These are phyloP conservation scores for Hydrozoanthus gracilis DNA, from an alignment of 92 coral and sea anemone species.

Conservation along the genomic window DNA sequence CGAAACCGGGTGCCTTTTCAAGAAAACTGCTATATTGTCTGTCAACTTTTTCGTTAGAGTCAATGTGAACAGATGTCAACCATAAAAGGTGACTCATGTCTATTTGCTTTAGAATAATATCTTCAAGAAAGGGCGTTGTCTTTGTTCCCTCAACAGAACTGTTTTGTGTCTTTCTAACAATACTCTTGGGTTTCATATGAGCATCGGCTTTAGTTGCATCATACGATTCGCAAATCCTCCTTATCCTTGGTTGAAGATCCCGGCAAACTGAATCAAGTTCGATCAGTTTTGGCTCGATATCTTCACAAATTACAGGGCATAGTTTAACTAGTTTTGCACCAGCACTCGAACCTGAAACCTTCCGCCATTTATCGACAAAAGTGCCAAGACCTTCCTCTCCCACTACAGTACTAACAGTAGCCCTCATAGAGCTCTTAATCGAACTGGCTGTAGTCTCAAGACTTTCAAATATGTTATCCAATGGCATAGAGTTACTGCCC, in stretches of 20 bases:
- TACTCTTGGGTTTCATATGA: neutral
- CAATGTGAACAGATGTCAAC: slow-evolving; percentile 24
- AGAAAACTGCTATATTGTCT: neutral
- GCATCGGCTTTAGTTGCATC: neutral
- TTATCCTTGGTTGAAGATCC: slow-evolving; percentile 18
- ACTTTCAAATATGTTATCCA: slow-evolving; percentile 33
- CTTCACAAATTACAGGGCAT: slow-evolving; percentile 19
- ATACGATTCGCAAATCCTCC: neutral
- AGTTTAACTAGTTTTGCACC: slow-evolving; percentile 30
- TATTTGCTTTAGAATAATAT: slow-evolving; percentile 15
- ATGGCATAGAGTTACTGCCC: neutral
- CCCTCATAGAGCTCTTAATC: slow-evolving; percentile 29
- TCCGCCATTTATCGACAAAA: slow-evolving; percentile 30
- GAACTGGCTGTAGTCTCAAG: slow-evolving; percentile 45
- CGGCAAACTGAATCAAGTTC: slow-evolving; percentile 29
- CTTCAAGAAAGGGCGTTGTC: neutral
- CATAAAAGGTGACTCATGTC: neutral
- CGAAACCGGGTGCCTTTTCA: neutral
- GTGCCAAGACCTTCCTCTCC: slow-evolving; percentile 23
- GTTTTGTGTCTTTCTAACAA: neutral
- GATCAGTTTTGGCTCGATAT: neutral
- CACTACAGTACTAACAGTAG: slow-evolving; percentile 21
- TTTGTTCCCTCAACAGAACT: neutral
- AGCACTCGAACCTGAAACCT: neutral
- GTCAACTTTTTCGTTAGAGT: neutral